phyloP scores from a whole-genome alignment of 2,888 invertebrate species.

The Nomada ferruginata region DNA sequence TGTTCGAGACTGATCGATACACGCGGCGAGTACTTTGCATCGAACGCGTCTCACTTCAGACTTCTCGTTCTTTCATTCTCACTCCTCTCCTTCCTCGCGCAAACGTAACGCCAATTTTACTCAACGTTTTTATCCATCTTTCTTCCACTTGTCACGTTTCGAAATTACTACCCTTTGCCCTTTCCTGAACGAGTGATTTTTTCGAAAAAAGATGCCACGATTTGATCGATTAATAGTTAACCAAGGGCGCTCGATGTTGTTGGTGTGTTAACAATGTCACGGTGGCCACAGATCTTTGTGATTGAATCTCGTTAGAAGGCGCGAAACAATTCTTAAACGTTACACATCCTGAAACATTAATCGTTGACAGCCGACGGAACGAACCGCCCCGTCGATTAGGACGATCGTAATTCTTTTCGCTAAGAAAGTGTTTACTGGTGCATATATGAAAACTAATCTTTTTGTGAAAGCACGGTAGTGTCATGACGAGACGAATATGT shows the following conservation, averaged over 20 bases:
- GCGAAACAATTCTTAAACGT: constrained; percentile 30
- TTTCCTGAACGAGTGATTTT: neutral
- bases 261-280: constrained; percentile 26
- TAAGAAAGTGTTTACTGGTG: constrained; percentile 17
- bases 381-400: neutral
- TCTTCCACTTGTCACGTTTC: constrained; percentile 24
- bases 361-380: neutral
- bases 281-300: constrained; percentile 30
- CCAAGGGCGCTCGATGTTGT: neutral
- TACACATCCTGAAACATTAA: constrained; percentile 14
- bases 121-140: constrained; percentile 23
- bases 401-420: neutral
- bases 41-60: constrained; percentile 25
- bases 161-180: neutral
- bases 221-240: neutral
- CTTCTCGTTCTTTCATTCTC: constrained; percentile 28
- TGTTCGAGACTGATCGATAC: constrained; percentile 45
- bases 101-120: constrained; percentile 37
- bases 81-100: constrained; percentile 26
- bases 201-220: constrained; percentile 4
- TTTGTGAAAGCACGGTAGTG: neutral
- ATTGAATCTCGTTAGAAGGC: constrained; percentile 31
- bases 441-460: neutral
- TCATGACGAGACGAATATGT: constrained; percentile 26
- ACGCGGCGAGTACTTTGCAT: neutral